Conservation (phyloP, 2,888 invertebrate genomes). For the Epicampocera succincta region DNA sequence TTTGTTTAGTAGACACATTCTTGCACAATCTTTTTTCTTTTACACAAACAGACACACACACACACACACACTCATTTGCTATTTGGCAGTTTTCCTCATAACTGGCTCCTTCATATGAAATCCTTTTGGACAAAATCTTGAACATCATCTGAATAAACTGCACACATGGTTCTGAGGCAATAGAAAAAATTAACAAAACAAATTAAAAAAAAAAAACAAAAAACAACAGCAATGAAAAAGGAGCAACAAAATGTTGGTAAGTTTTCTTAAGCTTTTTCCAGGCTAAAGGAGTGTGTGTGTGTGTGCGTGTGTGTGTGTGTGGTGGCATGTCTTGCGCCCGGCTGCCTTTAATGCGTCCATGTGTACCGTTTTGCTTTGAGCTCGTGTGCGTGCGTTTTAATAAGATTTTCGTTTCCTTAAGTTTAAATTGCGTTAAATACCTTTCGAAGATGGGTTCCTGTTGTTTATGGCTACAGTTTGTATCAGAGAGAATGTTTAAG, state of each 20-base stretch:
- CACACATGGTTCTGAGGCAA: conserved; percentile 69
- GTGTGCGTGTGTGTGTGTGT: background rate
- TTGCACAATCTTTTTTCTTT: conserved; percentile 23
- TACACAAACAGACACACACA: background rate
- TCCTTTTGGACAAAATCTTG: conserved; percentile 44
- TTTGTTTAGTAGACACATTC: conserved; percentile 68
- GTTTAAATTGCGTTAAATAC: conserved; percentile 49
- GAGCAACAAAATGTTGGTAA: conserved; percentile 62
- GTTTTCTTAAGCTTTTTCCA: conserved; percentile 69
- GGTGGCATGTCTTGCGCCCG: background rate
- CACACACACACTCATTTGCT: background rate
- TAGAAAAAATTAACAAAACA: background rate
- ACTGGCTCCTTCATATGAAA: conserved; percentile 41
- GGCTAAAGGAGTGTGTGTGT: conserved; percentile 58
- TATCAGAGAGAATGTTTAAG: conserved; percentile 40
- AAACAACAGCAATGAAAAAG: too few relatives aligned
- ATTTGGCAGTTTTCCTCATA: conserved; percentile 27
- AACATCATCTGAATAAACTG: conserved; percentile 56
- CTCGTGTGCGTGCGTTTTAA: conserved; percentile 15
- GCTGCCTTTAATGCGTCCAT: conserved; percentile 50
- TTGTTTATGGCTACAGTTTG: conserved; percentile 26
- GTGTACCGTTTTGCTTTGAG: conserved; percentile 19
- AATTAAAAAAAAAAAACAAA: background rate
- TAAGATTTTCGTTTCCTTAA: conserved; percentile 34
- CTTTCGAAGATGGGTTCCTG: conserved; percentile 46